Evolutionary conservation across 2,888 invertebrate genomes (phyloP).

Genomic region (Erebia palarica): DNA sequence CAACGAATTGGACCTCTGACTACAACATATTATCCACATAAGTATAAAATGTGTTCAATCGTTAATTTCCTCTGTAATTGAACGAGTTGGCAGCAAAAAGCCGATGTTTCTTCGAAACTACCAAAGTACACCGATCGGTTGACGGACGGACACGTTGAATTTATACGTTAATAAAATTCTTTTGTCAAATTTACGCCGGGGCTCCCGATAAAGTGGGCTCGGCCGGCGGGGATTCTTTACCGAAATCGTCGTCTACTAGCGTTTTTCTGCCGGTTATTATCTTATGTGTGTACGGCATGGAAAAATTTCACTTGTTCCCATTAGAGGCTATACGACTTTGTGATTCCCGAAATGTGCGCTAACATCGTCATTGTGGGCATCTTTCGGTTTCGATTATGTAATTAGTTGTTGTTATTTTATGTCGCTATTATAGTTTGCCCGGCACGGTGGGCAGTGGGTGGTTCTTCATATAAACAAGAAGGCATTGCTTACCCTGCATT

Average conservation of each 20-base stretch:
- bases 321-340: conserved; percentile 43
- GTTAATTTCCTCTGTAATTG: conserved; percentile 80
- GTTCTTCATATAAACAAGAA: not conserved
- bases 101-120: conserved; percentile 70
- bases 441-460: not conserved
- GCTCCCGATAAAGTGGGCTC: conserved; percentile 66
- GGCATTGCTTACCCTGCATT: not conserved
- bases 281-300: conserved; percentile 48
- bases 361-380: conserved; percentile 18
- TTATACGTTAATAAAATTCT: conserved; percentile 80
- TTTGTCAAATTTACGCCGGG: conserved; percentile 79
- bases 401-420: not conserved
- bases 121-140: conserved; percentile 67
- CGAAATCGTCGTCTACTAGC: conserved; percentile 68
- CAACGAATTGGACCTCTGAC: not conserved
- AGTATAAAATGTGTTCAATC: conserved; percentile 76
- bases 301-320: conserved; percentile 47
- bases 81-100: conserved; percentile 71
- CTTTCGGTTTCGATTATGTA: conserved; percentile 7
- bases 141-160: conserved; percentile 64
- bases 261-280: conserved; percentile 73
- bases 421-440: not conserved
- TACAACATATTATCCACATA: conserved; percentile 44
- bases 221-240: conserved; percentile 64
- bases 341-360: conserved; percentile 45